Percentiles rank a stretch among this genome's conserved stretches.
Conservation (phyloP, 2,113 vertebrate species). For the Cricetomys ansorgei region DNA sequence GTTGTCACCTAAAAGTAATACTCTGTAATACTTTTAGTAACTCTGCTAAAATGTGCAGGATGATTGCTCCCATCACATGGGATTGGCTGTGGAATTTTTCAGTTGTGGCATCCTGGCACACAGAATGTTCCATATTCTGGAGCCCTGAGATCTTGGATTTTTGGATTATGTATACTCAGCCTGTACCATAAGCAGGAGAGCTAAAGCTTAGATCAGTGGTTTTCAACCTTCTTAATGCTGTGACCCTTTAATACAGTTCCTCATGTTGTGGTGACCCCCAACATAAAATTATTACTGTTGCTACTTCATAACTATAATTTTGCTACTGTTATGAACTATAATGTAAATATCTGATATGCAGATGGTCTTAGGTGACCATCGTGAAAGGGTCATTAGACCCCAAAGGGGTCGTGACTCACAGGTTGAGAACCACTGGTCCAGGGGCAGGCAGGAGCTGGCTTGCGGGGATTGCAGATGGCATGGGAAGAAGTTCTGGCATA, state of each 20-base stretch:
- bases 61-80: no score
- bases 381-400: no score
- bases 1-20: not conserved
- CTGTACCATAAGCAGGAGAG: not conserved
- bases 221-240: no score
- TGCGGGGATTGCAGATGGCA: fast-evolving
- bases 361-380: no score
- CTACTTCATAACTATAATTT: no score
- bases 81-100: not conserved
- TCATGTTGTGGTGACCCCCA: no score
- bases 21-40: not conserved
- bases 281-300: no score
- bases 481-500: fast-evolving
- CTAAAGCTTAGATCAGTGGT: not conserved
- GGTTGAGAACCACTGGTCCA: not conserved
- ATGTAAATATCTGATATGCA: no score
- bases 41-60: no score
- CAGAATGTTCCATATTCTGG: not conserved
- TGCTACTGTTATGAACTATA: no score
- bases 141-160: not conserved
- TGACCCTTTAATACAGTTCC: no score
- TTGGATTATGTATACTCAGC: not conserved
- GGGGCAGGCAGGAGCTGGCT: not conserved
- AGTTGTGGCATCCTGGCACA: not conserved
- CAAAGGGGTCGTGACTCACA: no score